A percentile compares a stretch with the other conserved stretches of the same genome.
phyloP scores from a whole-genome alignment of 2,888 invertebrate species.

The Ellobium chinense region DNA sequence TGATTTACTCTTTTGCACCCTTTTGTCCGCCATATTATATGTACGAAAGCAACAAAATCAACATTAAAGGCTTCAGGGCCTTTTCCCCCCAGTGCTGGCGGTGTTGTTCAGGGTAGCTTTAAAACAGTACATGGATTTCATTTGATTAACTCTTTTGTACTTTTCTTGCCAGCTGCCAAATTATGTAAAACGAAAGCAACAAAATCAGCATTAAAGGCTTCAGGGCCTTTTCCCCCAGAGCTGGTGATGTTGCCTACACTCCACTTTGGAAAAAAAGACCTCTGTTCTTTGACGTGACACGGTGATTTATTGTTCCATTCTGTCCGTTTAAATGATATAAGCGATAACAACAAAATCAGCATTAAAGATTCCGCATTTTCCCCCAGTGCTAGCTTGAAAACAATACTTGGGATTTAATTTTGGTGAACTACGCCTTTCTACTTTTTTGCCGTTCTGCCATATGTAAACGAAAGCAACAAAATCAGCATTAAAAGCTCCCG shows the following conservation, averaged over 20 bases:
- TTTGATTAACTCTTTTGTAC: too few relatives aligned
- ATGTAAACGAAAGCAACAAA: neutral
- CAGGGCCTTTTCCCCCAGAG: neutral
- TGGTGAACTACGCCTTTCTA: too few relatives aligned
- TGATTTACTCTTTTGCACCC: too few relatives aligned
- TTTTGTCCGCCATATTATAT: neutral
- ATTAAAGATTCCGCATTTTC: too few relatives aligned
- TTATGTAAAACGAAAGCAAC: neutral
- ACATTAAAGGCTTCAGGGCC: neutral
- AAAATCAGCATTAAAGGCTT: conserved; percentile 2
- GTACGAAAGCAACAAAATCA: neutral
- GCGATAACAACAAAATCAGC: too few relatives aligned
- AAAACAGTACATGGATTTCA: neutral
- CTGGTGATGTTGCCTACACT: too few relatives aligned
- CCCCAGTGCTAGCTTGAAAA: too few relatives aligned
- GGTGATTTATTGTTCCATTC: too few relatives aligned
- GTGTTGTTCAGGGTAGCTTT: neutral
- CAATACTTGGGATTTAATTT: neutral
- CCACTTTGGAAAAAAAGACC: too few relatives aligned
- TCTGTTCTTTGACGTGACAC: too few relatives aligned
- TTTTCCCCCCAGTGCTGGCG: conserved; percentile 11
- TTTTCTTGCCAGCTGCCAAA: neutral
- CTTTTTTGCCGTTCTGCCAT: neutral
- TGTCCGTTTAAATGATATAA: too few relatives aligned
- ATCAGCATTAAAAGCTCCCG: neutral